These are phyloP conservation scores for Phylloscopus collybita DNA, from an alignment of 2,797 vertebrate species.

Conservation along the genomic window DNA sequence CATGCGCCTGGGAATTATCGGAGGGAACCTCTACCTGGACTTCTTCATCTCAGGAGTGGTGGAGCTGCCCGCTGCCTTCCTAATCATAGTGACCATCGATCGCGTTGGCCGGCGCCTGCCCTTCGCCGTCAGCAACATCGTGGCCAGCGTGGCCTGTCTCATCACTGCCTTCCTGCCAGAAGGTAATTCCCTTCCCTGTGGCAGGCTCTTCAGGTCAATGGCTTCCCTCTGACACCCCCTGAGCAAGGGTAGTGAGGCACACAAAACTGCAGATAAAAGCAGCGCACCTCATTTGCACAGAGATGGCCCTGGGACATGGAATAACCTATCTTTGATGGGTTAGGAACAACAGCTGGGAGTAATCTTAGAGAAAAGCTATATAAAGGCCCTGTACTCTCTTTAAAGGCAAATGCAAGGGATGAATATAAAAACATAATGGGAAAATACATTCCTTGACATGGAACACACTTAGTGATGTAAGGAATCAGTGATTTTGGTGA, in stretches of 20 bases:
- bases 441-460: background rate
- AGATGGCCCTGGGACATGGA: background rate
- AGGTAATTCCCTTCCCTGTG: conserved; percentile 72
- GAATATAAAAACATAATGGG: background rate
- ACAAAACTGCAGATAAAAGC: background rate
- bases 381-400: background rate
- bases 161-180: conserved; percentile 88
- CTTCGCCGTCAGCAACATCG: conserved; percentile 84
- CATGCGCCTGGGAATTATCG: conserved; percentile 90
- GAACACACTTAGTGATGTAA: background rate
- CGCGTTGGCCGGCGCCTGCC: conserved; percentile 88
- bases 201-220: background rate
- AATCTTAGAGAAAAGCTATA: background rate
- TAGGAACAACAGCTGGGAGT: background rate
- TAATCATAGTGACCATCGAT: conserved; percentile 92
- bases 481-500: background rate
- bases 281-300: background rate
- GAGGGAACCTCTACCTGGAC: conserved; percentile 89
- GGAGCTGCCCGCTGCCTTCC: conserved; percentile 89
- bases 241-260: background rate
- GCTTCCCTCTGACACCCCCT: background rate
- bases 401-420: background rate
- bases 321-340: background rate
- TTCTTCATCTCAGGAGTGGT: conserved; percentile 89
- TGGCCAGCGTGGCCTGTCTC: conserved; percentile 87